Evolutionary conservation across 35 echinoderm and acorn worm species (phyloP).

Genomic region (Chiridota heheva): DNA sequence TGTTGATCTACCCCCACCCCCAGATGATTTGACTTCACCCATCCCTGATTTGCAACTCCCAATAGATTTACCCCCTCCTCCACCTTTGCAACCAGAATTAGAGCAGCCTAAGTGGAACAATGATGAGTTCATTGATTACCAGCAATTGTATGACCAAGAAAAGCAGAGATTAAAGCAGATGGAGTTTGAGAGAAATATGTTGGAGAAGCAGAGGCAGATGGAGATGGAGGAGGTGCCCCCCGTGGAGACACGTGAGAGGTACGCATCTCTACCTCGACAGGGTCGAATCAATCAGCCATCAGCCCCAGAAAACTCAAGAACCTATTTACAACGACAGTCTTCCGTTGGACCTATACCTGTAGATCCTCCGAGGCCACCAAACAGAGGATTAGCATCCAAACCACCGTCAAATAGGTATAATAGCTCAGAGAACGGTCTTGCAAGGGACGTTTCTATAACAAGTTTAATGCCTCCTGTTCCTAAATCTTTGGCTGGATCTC

Average conservation of each 20-base stretch:
- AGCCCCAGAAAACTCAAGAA: constrained; percentile 49
- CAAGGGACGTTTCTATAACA: not conserved
- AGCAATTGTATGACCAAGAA: constrained; percentile 65
- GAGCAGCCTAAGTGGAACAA: constrained; percentile 10
- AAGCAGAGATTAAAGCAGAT: constrained; percentile 28
- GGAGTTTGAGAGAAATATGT: constrained; percentile 14
- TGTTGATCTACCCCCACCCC: constrained; percentile 68
- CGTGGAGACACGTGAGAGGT: constrained; percentile 27
- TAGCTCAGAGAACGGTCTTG: not conserved
- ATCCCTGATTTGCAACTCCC: constrained; percentile 4
- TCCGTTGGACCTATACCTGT: constrained; percentile 75
- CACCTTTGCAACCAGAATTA: constrained; percentile 7
- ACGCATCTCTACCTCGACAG: constrained; percentile 81
- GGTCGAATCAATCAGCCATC: constrained; percentile 76
- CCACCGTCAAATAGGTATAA: constrained; percentile 6
- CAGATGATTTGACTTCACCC: constrained; percentile 55
- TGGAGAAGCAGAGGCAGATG: constrained; percentile 54
- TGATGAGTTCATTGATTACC: constrained; percentile 61
- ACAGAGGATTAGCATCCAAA: not conserved
- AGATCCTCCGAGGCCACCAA: constrained; percentile 50
- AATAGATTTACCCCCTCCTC: constrained; percentile 52
- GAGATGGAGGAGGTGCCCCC: constrained; percentile 18
- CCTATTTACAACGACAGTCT: constrained; percentile 59
- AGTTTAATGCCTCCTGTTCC: constrained; percentile 16
- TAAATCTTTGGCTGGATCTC: constrained; percentile 12